Base-by-base conservation (phyloP, 2,888 invertebrate genomes). In the Chaitophorus viminalis region DNA sequence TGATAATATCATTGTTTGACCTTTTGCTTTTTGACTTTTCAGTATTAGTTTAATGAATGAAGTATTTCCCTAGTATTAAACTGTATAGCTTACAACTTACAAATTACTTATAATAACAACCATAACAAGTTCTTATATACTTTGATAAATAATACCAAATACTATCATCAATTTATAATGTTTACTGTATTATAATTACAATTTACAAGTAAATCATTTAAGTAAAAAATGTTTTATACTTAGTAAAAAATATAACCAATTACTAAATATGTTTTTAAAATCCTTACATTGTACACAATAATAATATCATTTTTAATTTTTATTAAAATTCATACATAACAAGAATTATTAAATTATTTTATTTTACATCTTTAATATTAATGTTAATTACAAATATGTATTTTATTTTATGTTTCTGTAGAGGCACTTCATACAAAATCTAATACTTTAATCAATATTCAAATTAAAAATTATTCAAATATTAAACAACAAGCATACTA, bases 1-100 rank as follows among this genome's bases (percentile, higher is more conserved):
- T n/a, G 76, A 77, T 68, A 77, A 85, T 52, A 85, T 85, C 84
- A 75, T 85, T 65, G 65, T 85, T 68, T 77, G 76, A 84, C 65
- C 75, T 84, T 76, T 83, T 65, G 60, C 84, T 84, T 76, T 84
- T 76, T 65, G 65, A 76, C 60, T 83, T 75, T 74, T 75, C 60
- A 29, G 60, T 83, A 76, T 84, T 76, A 46, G 76, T 68, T 84
- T 76, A 84, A 84, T 76, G 75, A 84, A 84, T 68, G 46, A 60
- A 76, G 75, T 84, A 6, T 14, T 25, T 60, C 83, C 83, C 65
- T 82, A 46, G 31, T 31, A 83, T 29, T 74, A 72, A 74, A 36
- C 54, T 75, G 31, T 31, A 11, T 60, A 29, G 29, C 65, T 83
- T 65, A 60, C 29, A 60, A 84, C 31, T 83, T 65, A 60, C 75